Evolutionary conservation across 2,797 vertebrate species (phyloP), one percentile per base, ranked within the genome.

Genomic region (Danio jaintianensis): DNA sequence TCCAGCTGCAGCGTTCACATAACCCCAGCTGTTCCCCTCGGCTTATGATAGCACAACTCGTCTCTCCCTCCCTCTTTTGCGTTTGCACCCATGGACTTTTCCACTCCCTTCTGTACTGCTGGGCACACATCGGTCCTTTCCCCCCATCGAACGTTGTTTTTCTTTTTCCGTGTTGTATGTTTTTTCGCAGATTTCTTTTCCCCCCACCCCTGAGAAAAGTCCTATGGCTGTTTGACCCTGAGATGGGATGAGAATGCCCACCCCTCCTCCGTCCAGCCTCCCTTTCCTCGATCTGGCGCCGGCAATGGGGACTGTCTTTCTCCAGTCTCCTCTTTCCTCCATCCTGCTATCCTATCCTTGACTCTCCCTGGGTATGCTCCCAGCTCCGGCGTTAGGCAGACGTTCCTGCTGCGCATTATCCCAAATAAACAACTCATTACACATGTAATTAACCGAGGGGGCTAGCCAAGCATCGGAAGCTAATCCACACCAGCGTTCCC

Each of bases 341-440:
- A 45, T 87, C 80, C 86, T 87, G 76, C 86, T 82, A 53, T 85
- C 86, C 90, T 91, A 90, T 88, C 91, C 90, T 86, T 89, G 87
- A 90, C 90, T 92, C 78, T 82, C 70, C 42, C 63, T 81, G 85
- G 88, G 76, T 90, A 85, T 81, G 86, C 88, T 90, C 79, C 88
- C 88, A 87, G 88, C 86, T 92, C 87, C 79, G 82, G 89, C 80
- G 45, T 48, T 68, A 45, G 61, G 69, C 75, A 75, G 78, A 72
- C 85, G 84, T 82, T 85, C 91, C 92, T 91, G 91, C 91, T 91
- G 91, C 87, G 91, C 90, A 91, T 93, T 93, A 92, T 93, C 89
- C 91, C 90, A 93, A 94, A 94, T 93, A 95, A 94, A 94, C 92
- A 94, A 92, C 91, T 93, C 89, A 94, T 94, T 94, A 94, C 93